Evolutionary conservation across 2,888 invertebrate species (phyloP), one percentile per base, ranked within the genome.

Genomic region (Andrena praecox): DNA sequence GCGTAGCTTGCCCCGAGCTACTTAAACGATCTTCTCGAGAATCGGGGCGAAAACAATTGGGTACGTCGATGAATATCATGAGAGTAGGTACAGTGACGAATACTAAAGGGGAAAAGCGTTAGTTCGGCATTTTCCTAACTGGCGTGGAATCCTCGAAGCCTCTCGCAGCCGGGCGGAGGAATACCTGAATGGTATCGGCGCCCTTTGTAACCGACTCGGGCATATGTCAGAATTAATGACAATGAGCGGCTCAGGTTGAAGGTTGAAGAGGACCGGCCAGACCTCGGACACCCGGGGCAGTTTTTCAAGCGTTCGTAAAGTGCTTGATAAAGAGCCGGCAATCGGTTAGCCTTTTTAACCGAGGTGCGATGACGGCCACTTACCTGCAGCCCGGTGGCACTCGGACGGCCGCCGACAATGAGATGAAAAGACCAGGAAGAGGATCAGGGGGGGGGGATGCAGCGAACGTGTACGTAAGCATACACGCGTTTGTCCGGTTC

Each of bases 331-430:
- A 92, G 89, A 90, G 89, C 85, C 80, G 82, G 89, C 91, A 87
- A 92, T 92, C 90, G 90, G 89, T 93, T 91, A 90, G 86, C 85
- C 91, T 91, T 91, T 88, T 90, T 88, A 84, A 89, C 81, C 72
- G 79, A 62, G 63, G 63, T 79, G 79, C 75, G 84, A 89, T 78
- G 89, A 88, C 89, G 80, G 85, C 81, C 89, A 62, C 75, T 82
- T 78, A 79, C 86, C 87, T 83, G 88, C 81, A 86, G 74, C 77
- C 67, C 88, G 78, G 88, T 88, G 89, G 89, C 88, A 89, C 89
- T 84, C 8, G 70, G 79, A 59, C 76, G 70, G 68, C 56, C 77
- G 68, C 63, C 72, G 74, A 86, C 88, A 86, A 88, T 87, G 64
- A 54, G 52, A 72, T 88, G 87, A 88, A 89, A 87, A 69, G 80